These are phyloP conservation scores for Eupithecia centaureata DNA, from an alignment of 2,888 invertebrate genomes.

Conservation along the genomic window DNA sequence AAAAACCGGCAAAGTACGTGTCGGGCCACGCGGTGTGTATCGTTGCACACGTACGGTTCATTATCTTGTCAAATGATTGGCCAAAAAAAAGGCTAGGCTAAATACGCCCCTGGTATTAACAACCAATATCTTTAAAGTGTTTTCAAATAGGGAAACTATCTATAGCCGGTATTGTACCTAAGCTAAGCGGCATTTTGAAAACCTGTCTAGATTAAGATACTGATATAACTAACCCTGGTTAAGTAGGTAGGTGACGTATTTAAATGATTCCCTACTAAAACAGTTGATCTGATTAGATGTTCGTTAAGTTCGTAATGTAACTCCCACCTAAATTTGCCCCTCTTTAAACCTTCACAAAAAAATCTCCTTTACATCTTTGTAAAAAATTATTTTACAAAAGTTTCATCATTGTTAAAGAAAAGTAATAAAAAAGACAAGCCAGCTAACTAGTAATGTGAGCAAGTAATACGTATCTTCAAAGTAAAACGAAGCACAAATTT, in stretches of 20 bases:
- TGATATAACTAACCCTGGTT: background rate
- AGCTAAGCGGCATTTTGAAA: constrained; percentile 7
- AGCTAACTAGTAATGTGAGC: constrained; percentile 21
- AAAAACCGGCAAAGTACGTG: no score
- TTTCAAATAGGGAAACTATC: background rate
- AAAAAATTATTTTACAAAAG: background rate
- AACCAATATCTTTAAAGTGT: background rate
- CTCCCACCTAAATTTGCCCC: constrained; percentile 15
- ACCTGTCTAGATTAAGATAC: background rate
- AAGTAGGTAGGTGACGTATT: background rate
- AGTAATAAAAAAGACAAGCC: constrained; percentile 19
- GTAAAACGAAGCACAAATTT: constrained; percentile 56
- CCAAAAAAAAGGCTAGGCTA: no score
- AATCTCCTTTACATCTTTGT: background rate
- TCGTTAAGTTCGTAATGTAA: background rate
- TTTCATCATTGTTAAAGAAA: constrained; percentile 7
- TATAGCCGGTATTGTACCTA: constrained; percentile 14
- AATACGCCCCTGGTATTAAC: background rate
- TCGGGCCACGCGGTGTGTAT: no score
- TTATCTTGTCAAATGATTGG: no score
- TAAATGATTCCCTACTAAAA: constrained; percentile 12
- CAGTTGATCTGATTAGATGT: constrained; percentile 13
- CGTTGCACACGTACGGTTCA: no score
- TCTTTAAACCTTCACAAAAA: background rate
- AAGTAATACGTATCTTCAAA: constrained; percentile 17